Base-by-base conservation (phyloP, 23 tunicate genomes). In the Styela plicata region DNA sequence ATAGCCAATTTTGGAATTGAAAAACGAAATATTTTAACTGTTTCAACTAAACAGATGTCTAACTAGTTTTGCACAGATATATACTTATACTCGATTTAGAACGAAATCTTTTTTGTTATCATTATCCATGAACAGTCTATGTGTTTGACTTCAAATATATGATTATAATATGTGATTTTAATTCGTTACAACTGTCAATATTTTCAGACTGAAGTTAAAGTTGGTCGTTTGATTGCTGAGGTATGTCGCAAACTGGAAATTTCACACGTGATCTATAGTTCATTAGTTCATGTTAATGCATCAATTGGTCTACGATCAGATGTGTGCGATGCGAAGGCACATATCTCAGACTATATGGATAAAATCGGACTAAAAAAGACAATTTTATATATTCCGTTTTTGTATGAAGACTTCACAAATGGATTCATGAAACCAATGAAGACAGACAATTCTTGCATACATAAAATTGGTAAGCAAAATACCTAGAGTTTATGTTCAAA, bases 301-400 rank as follows among this genome's bases (percentile, higher is more conserved):
- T 33, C 78, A 28, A 74, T 82, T 52, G 91, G 91, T 18, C 53
- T 87, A 70, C 63, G 82, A 26, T 87, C 86, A 2, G 91, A 87
- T 31, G 79, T 76, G 22, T 87, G 91, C 37, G 91, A 87, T 35
- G 86, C 86, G 31, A 87, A 87, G 76, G 91, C 91, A n/a, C 82
- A 73, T 53, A 64, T 87, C 20, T 73, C 91, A 5, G 91, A 87
- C 33, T 87, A 82, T 34, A 18, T 87, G 24, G 65, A 79, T 13
- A 80, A 82, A 74, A 65, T 52, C 2, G 71, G 36, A 1, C 37
- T 87, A 7, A 63, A 76, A 21, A 73, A 64, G 32, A 87, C 91
- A 24, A 30, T 82, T 32, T 52, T 87, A 33, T 73, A 74, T 20
- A 78, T 87, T 33, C 91, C 91, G 5, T 82, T 82, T 64, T 69